Base-by-base conservation (phyloP, 2,888 invertebrate genomes). In the Conistra vaccinii region DNA sequence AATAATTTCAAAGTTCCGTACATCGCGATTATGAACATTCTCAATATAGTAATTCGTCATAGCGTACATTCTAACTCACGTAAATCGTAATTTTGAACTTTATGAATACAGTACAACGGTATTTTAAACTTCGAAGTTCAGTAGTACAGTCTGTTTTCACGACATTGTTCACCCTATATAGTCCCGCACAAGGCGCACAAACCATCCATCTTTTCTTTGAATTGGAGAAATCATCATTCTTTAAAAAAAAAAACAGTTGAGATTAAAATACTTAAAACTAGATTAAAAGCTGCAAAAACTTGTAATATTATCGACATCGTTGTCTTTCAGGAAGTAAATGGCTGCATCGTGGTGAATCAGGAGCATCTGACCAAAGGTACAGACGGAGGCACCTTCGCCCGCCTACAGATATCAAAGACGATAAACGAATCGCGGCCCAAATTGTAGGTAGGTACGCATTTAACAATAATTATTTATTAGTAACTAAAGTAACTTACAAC, bases 261-360 rank as follows among this genome's bases (percentile, higher is more conserved):
- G 4, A 20, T n/a, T n/a, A n/a, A n/a, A n/a, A n/a, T n/a, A n/a
- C n/a, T 39, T 29, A 62, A 29, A 60, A 39, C 35, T n/a, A n/a
- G 0, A 42, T 20, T 51, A 55, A 29, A 39, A 58, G 9, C 32
- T 35, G 17, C 20, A 39, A 35, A 29, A 42, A 26, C 39, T 17
- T n/a, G 35, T 35, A 55, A 57, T 39, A 12, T n/a, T 58, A 10
- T 69, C n/a, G n/a, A n/a, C n/a, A 10, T 69, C 20, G 3, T 53
- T 48, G 12, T 35, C 9, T 80, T 75, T 20, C 96, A 98, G 98
- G 97, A 98, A 86, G 97, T 98, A 32, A 97, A 98, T 87, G 98
- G 98, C 2, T 98, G 98, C 87, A 95, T 98, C 48, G 98, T 98
- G 20, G 96, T 99, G 32, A 99, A 99, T 96, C 99, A 99, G 0